Conservation (phyloP, 2,797 vertebrate genomes). For the Denticeps clupeoides region DNA sequence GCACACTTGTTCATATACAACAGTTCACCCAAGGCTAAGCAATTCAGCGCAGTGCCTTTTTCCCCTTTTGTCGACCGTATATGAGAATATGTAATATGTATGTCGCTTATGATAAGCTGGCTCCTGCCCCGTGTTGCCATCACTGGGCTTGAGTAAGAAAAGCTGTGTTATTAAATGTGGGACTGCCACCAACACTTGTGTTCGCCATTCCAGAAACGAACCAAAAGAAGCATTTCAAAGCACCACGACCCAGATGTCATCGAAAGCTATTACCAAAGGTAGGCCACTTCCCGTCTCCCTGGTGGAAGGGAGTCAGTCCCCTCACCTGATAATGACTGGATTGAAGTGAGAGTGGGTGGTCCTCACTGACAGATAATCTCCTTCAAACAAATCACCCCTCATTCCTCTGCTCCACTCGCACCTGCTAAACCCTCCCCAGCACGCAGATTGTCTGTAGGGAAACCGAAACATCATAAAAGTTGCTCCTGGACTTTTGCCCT, state of each 20-base stretch:
- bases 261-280: slow-evolving; percentile 79
- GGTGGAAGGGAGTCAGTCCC: slow-evolving; percentile 26
- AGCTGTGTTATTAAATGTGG: background rate
- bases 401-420: slow-evolving; percentile 52
- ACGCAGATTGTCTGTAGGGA: slow-evolving; percentile 38
- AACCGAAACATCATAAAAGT: slow-evolving; percentile 40
- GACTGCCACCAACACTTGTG: no score
- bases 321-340: slow-evolving; percentile 29
- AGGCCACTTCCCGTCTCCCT: slow-evolving; percentile 16
- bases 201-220: slow-evolving; percentile 87
- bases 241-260: slow-evolving; percentile 76
- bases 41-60: slow-evolving; percentile 15
- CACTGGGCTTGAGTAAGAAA: background rate
- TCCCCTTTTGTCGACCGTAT: slow-evolving; percentile 2
- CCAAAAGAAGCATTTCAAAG: slow-evolving; percentile 79
- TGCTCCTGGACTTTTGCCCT: slow-evolving; percentile 41
- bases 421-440: slow-evolving; percentile 46
- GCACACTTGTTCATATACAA: slow-evolving; percentile 60
- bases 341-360: slow-evolving; percentile 35
- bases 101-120: background rate
- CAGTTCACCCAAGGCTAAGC: slow-evolving; percentile 43
- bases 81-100: slow-evolving; percentile 1
- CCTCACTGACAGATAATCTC: slow-evolving; percentile 50
- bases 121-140: background rate
- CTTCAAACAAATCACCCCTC: slow-evolving; percentile 51